Conservation (phyloP, 2,888 invertebrate genomes). For the Hoplodrina ambigua region DNA sequence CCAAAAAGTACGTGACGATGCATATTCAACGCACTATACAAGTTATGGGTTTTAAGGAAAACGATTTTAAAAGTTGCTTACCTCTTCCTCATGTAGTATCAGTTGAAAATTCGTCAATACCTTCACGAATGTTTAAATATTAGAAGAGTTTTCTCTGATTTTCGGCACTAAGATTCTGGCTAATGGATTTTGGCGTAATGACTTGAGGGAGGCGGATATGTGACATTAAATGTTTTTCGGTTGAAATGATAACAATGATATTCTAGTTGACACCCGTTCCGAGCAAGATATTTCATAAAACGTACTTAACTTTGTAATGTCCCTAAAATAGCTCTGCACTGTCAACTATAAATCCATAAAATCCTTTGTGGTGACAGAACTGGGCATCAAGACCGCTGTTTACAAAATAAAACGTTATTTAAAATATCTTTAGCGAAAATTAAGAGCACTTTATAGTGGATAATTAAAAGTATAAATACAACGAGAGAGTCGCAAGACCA, state of each 20-base stretch:
- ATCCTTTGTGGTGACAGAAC: conserved; percentile 54
- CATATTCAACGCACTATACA: conserved; percentile 38
- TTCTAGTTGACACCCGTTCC: not conserved
- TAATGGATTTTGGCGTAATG: too few relatives aligned
- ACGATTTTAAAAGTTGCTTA: conserved; percentile 1
- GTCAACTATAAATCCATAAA: conserved; percentile 27
- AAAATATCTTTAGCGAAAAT: conserved; percentile 47
- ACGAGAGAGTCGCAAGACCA: conserved; percentile 34
- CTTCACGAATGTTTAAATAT: too few relatives aligned
- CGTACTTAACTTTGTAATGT: not conserved
- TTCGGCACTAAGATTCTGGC: too few relatives aligned
- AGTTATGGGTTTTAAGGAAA: conserved; percentile 18
- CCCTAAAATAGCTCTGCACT: conserved; percentile 4
- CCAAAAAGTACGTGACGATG: conserved; percentile 49
- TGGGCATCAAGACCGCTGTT: conserved; percentile 19
- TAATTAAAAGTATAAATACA: conserved; percentile 65
- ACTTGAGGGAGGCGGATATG: too few relatives aligned
- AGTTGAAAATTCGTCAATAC: too few relatives aligned
- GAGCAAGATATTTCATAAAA: not conserved
- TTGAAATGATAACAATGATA: too few relatives aligned
- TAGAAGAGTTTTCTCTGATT: too few relatives aligned
- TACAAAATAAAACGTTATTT: conserved; percentile 43
- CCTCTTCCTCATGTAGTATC: too few relatives aligned
- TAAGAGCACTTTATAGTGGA: conserved; percentile 31
- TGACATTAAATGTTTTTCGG: too few relatives aligned